A percentile compares a stretch with the other conserved stretches of the same genome.
Evolutionary conservation across 1,140 invertebrate genomes (phyloP).

Genomic region (Aphidius gifuensis): DNA sequence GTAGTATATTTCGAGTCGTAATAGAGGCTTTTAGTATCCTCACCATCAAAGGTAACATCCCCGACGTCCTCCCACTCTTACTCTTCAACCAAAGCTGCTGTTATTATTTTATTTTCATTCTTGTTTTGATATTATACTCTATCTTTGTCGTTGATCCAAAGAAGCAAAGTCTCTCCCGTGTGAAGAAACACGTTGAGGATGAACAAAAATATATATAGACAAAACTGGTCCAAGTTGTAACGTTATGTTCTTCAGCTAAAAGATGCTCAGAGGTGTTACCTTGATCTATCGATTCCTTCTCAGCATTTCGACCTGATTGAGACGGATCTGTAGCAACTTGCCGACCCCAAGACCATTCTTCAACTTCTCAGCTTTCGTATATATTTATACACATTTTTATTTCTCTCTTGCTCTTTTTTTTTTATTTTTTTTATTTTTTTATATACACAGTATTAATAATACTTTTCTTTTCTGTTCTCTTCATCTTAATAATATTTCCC

Average conservation of each 20-base stretch:
- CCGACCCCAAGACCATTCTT: conserved; percentile 5
- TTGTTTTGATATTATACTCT: conserved; percentile 9
- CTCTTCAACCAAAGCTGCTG: neutral
- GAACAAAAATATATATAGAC: neutral
- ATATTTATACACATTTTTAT: neutral
- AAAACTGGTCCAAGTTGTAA: no score
- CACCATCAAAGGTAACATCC: conserved; percentile 42
- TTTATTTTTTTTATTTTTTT: neutral
- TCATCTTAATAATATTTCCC: no score
- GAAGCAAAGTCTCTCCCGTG: no score
- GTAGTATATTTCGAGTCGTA: neutral
- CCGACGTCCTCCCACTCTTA: conserved; percentile 25
- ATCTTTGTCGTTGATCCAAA: conserved; percentile 1
- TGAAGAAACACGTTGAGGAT: no score
- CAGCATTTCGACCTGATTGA: conserved; percentile 41
- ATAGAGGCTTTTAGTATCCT: conserved; percentile 45
- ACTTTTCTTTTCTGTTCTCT: no score
- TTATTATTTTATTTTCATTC: conserved; percentile 18
- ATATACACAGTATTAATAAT: neutral
- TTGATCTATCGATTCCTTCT: conserved; percentile 45
- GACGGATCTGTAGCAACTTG: conserved; percentile 29
- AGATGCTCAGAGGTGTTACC: conserved; percentile 36
- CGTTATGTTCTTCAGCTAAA: no score
- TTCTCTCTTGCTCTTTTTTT: no score
- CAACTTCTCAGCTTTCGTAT: neutral